Percentiles rank a stretch among this genome's conserved stretches.
phyloP scores from a whole-genome alignment of 2,113 vertebrate genomes.

The Ploceus nigricollis region DNA sequence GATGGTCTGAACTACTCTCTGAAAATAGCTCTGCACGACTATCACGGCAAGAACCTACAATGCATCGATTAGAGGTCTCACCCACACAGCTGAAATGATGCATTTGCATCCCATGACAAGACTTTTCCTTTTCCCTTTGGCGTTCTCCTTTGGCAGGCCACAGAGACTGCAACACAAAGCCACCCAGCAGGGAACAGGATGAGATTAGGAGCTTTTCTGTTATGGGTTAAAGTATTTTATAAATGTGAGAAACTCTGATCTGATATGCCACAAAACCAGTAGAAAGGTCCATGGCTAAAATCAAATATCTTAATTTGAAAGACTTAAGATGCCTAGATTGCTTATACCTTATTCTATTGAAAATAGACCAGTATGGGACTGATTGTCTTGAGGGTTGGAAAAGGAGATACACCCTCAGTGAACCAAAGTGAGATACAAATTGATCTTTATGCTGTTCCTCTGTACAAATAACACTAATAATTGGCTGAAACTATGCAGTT shows the following conservation, averaged over 20 bases:
- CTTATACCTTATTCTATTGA: neutral
- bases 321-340: neutral
- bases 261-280: constrained; percentile 3
- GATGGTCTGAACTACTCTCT: constrained; percentile 32
- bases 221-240: constrained; percentile 13
- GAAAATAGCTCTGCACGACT: constrained; percentile 17
- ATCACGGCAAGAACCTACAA: neutral
- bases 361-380: constrained; percentile 2
- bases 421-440: neutral
- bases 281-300: constrained; percentile 11
- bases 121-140: neutral
- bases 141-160: neutral
- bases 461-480: neutral
- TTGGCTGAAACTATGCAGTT: neutral
- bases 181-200: neutral
- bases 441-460: neutral
- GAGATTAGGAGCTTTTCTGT: constrained; percentile 53
- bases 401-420: neutral
- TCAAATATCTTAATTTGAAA: constrained; percentile 27
- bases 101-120: neutral
- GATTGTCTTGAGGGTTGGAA: neutral
- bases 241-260: neutral
- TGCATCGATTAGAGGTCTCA: neutral
- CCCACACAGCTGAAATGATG: neutral
- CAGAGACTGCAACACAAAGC: neutral